Evolutionary conservation across 2,888 invertebrate genomes (phyloP).

Genomic region (Micropterix aruncella): DNA sequence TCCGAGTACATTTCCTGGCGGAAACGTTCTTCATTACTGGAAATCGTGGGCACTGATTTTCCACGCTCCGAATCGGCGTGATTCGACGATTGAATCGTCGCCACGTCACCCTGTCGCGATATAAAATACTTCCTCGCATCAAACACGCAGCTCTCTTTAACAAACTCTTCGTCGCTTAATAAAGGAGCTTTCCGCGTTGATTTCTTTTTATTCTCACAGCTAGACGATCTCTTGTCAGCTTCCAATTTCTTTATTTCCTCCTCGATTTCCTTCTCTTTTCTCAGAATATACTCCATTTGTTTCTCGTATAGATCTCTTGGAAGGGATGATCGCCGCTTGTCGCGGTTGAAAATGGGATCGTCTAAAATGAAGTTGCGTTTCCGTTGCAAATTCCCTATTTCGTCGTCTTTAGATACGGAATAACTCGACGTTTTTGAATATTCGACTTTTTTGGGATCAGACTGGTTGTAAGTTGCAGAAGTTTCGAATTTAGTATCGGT

Average conservation of each 20-base stretch:
- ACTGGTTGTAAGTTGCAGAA: conserved; percentile 12
- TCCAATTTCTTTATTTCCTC: conserved; percentile 49
- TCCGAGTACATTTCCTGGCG: conserved; percentile 76
- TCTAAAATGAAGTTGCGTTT: conserved; percentile 9
- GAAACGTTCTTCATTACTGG: conserved; percentile 58
- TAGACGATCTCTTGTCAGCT: conserved; percentile 28
- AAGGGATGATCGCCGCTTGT: conserved; percentile 37
- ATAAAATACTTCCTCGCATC: conserved; percentile 25
- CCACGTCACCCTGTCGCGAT: conserved; percentile 32
- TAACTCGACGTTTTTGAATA: conserved; percentile 19
- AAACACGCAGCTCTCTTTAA: conserved; percentile 15
- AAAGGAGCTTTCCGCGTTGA: conserved; percentile 26
- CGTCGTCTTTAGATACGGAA: conserved; percentile 4
- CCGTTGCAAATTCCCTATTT: conserved; percentile 8
- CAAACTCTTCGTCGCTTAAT: conserved; percentile 23
- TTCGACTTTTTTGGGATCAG: conserved; percentile 19
- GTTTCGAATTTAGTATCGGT: background rate
- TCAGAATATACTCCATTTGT: conserved; percentile 49
- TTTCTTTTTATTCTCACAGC: conserved; percentile 14
- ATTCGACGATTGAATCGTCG: conserved; percentile 16
- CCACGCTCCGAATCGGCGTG: conserved; percentile 6
- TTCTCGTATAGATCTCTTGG: conserved; percentile 49
- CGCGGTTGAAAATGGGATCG: conserved; percentile 10
- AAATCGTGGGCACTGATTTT: conserved; percentile 22
- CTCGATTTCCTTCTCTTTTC: conserved; percentile 54